Base-by-base conservation (phyloP, 2,888 invertebrate genomes). In the Vandiemenella viatica region DNA sequence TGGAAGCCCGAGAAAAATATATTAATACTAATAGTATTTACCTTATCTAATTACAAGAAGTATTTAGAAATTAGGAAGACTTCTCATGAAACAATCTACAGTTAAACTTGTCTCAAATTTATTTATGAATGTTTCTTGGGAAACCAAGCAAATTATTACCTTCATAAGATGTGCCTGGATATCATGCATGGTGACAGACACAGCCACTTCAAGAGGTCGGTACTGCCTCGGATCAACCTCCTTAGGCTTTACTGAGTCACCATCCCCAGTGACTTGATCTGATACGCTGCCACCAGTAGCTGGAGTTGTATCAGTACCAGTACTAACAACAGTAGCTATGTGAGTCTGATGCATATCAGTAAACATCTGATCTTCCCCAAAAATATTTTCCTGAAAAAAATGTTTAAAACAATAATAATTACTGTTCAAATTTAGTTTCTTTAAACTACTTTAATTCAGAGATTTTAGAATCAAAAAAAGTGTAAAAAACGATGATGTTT, bases 331-430 rank as follows among this genome's bases (percentile, higher is more conserved):
- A 19, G 37, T 37, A 23, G 50, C 32, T 22, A 48, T 46, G 21
- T 49, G 46, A 13, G 53, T 55, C 57, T 81, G 79, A 58, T 86
- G 86, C 85, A 93, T 92, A 60, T 95, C 93, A 1, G 88, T 88
- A 61, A 93, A 93, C 19, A 75, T 77, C 67, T 97, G 95, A 70
- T 93, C 89, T 66, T 92, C 93, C 0, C 97, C 97, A 64, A 98
- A 92, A 56, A 97, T 90, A 62, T 97, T 97, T 69, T 98, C 96
- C 74, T 81, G 62, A 37, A 68, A 60, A 47, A 57, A 55, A 50
- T 62, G 50, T 15, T 37, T 20, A n/a, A 19, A 32, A 15, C 4
- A 4, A 37, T 13, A 37, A 15, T 17, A 17, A 17, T 32, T 32
- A 18, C 5, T 7, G 1, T 1, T 16, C n/a, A n/a, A n/a, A n/a